Evolutionary conservation across 2,888 invertebrate genomes (phyloP), one percentile per base, ranked within the genome.

Genomic region (Apeira syringaria): DNA sequence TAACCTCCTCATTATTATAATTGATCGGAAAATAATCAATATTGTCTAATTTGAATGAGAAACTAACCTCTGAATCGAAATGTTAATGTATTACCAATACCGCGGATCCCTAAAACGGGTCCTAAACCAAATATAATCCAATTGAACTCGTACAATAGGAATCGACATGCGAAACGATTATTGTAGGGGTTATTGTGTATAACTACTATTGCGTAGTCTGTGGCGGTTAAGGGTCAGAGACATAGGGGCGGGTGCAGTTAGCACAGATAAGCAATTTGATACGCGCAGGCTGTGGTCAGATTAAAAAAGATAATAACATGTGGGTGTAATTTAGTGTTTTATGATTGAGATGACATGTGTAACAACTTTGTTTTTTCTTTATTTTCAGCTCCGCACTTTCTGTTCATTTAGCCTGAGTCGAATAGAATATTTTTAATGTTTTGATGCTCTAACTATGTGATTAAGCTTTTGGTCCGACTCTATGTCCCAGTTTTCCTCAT

Each of bases 161-260:
- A 28, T 38, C 44, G 52, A 48, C 54, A 50, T 50, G 50, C 50
- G 49, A 43, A 45, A 47, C 52, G 50, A 50, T 54, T 50, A 47
- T 48, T 35, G 36, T 33, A 5, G 20, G 7, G 20, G 7, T 20
- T 20, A 20, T 20, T 20, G 20, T 20, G 2, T 6, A 2, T 20
- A 2, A 2, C 2, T 20, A 20, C 20, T 20, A 20, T 20, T 20
- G 7, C 20, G 2, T 20, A 20, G 7, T 20, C 20, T 20, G 20
- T 20, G 7, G 7, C 1, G 2, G 7, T 20, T 7, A 7, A 20
- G 20, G 20, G 20, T 20, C 20, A 20, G 7, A 13, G 6, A 6
- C 10, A 7, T 18, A 31, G 17, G 29, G 37, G 30, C 10, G 39
- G 39, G 38, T 15, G 42, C 13, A 20, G 12, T 9, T n/a, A 27